Evolutionary conservation across 2,888 invertebrate species (phyloP), one percentile per base, ranked within the genome.

Genomic region (Acleris holmiana): DNA sequence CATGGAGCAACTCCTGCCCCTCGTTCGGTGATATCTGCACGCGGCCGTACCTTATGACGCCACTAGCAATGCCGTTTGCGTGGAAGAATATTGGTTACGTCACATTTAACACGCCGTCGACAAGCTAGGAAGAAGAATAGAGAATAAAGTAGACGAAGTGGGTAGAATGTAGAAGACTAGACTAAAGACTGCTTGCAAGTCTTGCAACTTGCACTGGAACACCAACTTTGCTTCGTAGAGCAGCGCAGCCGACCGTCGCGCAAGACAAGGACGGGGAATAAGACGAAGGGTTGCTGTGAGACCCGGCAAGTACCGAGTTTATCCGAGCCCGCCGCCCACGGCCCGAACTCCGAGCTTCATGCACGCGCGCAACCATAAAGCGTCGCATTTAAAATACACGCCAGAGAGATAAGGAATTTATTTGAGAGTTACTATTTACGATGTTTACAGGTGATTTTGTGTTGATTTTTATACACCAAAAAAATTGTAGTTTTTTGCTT

Each of bases 241-340:
- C 82, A 91, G 91, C 76, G 82, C 86, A 86, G 88, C 84, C 89
- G 85, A 87, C 85, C 85, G 89, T 89, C 90, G 92, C 83, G 91
- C 80, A 92, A 92, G 93, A 93, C 90, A 90, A 87, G 91, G 93
- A 93, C 80, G 83, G 91, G 87, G 90, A 91, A 92, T 90, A 93
- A 93, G 93, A 93, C 93, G 93, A 93, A 93, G 93, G 93, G 93
- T 93, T 93, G 93, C 91, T 91, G 85, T 74, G 92, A 92, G 93
- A 92, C 92, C 82, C 76, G 78, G 68, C 82, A 89, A 90, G 92
- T 83, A 89, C 73, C 73, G 82, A 78, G 82, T 89, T 91, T 83
- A 82, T 75, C 71, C 70, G 69, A 71, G 61, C 77, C 71, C 69
- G 73, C 71, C 73, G 41, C 69, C 73, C 73, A 72, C 71, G 49